Evolutionary conservation across 2,888 invertebrate species (phyloP), one percentile per base, ranked within the genome.

Genomic region (Aspidiotus rigidus): DNA sequence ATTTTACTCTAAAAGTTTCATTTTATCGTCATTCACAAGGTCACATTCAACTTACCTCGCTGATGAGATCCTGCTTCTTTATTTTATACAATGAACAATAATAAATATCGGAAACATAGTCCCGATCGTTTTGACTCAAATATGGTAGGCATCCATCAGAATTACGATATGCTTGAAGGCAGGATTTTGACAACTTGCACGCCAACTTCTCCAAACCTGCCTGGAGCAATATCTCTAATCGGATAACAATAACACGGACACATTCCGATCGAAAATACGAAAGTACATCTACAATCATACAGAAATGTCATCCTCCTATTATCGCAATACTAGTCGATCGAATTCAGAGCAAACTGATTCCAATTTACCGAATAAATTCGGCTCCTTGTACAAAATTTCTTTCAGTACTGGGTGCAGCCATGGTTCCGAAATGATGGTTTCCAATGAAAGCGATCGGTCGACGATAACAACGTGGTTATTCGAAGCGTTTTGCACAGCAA

Each of bases 121-220:
- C 79, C 73, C 81, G 79, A 73, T 84, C 83, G 71, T 80, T 79
- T 64, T 64, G 56, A 71, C 79, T 54, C 49, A 67, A 53, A 53
- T 69, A 41, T n/a, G 67, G 40, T 63, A 70, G 62, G 9, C 64
- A 62, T 39, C 72, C 69, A 7, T 76, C 76, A 16, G 40, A 44
- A 16, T 9, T 40, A 8, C 82, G 78, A 70, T 80, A 79, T 64
- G 82, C 80, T 73, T 81, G 80, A 77, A 83, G 81, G 73, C 85
- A 81, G 16, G 83, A 82, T 69, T 81, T 77, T 49, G 83, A 81
- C 71, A 86, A 81, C 72, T 80, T 77, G 69, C 83, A 78, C 72
- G 85, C 86, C 72, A 85, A 78, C 76, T 85, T 84, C 77, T 82
- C 82, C 79, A 83, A 82, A 73, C 82, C 82, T 71, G 83, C 81